A percentile compares a stretch with the other conserved stretches of the same genome.
phyloP scores from a whole-genome alignment of 2,888 invertebrate genomes.

The Drosophila limbata region DNA sequence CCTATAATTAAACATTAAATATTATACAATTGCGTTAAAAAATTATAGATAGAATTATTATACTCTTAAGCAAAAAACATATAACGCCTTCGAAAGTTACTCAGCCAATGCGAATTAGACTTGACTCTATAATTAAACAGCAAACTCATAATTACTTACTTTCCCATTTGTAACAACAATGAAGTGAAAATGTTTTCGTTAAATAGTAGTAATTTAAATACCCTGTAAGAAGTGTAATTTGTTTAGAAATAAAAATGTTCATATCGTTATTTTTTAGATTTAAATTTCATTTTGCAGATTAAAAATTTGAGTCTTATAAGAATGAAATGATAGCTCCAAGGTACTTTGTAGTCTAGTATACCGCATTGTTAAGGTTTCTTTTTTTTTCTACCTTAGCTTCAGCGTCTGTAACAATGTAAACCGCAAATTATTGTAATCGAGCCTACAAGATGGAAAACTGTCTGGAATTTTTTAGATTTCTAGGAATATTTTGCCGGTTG shows the following conservation, averaged over 20 bases:
- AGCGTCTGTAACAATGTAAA: constrained; percentile 22
- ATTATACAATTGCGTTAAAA: neutral
- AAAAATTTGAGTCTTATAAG: no score
- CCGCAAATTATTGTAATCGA: constrained; percentile 51
- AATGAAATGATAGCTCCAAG: no score
- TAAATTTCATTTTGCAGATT: neutral
- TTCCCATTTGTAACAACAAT: constrained; percentile 41
- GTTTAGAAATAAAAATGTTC: no score
- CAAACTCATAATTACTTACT: constrained; percentile 41
- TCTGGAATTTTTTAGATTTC: constrained; percentile 25
- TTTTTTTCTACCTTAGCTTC: neutral
- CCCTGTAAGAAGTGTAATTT: neutral
- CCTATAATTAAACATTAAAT: neutral
- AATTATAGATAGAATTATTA: constrained; percentile 4
- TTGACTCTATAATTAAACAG: constrained; percentile 38
- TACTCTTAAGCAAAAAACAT: neutral
- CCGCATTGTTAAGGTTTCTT: neutral
- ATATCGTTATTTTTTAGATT: no score
- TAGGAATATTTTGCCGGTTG: constrained; percentile 9
- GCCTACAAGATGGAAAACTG: constrained; percentile 3
- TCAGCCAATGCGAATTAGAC: constrained; percentile 28
- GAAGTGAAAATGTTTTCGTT: constrained; percentile 20
- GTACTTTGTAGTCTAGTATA: neutral
- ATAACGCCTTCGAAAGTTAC: constrained; percentile 35
- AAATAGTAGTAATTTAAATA: neutral